Base-by-base conservation (phyloP, 2,888 invertebrate genomes). In the Acanthacorydalis orientalis region DNA sequence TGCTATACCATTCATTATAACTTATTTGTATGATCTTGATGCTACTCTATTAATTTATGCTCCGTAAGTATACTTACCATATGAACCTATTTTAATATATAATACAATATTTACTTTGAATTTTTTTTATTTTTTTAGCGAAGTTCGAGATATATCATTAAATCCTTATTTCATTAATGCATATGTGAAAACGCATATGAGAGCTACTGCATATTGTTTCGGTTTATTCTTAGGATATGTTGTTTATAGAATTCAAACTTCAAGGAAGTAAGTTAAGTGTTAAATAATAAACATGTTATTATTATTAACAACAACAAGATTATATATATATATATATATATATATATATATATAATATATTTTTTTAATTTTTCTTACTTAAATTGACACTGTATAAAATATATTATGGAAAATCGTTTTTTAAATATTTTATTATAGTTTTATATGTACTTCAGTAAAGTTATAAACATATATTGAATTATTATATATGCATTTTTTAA, bases 101-200 rank as follows among this genome's bases (percentile, higher is more conserved):
- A 10, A 10, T 34, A 34, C n/a, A n/a, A n/a, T n/a, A n/a, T n/a
- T n/a, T n/a, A n/a, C n/a, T n/a, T n/a, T n/a, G n/a, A n/a, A n/a
- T n/a, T n/a, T n/a, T n/a, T n/a, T n/a, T n/a, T 33, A 35, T 48
- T 53, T 49, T 70, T 71, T 47, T 62, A 83, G 82, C 53, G 80
- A 82, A 62, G 65, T 80, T 14, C 64, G 68, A 33, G 81, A 83
- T 55, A 68, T 83, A 33, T 69, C 74, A 2, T 64, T 65, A 1
- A 82, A 82, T 56, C 63, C 62, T 46, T 83, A 78, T 55, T 83
- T 80, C 57, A 69, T 69, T 39, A 72, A 68, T 48, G 74, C 72
- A 1, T 83, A 83, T 54, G 76, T 81, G n/a, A 82, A 80, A 60
- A 83, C 83, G 0, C 82, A 83, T 53, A 80, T 82, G 78, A 73